These are phyloP conservation scores for Acheta domesticus DNA, from an alignment of 2,888 invertebrate genomes.

Conservation along the genomic window DNA sequence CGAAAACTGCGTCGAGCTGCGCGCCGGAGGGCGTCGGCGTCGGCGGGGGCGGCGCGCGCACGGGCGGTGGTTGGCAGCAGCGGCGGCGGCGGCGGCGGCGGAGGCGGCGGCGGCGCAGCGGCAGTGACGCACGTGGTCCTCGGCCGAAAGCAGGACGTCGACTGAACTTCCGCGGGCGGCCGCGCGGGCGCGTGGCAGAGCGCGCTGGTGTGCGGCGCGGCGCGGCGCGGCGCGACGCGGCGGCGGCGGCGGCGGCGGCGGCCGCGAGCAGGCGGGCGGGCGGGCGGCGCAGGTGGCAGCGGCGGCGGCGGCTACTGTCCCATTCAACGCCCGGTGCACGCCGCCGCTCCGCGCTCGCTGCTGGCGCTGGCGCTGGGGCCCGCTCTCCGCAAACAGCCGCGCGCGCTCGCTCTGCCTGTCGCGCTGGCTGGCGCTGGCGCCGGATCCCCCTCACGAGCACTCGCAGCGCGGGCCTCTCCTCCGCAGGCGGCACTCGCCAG, in stretches of 20 bases:
- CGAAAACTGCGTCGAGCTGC: not conserved
- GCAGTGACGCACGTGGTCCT: not conserved
- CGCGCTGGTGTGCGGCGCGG: conserved; percentile 42
- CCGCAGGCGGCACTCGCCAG: not conserved
- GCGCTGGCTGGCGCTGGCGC: not conserved
- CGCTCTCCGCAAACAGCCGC: too few species aligned
- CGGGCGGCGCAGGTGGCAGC: conserved; percentile 38
- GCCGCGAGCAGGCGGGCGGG: conserved; percentile 40
- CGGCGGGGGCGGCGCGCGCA: conserved; percentile 30
- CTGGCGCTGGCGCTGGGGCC: not conserved
- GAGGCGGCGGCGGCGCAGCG: conserved; percentile 40
- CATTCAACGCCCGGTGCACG: conserved; percentile 30
- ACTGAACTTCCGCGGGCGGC: conserved; percentile 37
- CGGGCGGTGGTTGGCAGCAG: conserved; percentile 40
- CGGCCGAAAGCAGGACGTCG: not conserved
- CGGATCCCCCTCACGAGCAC: too few species aligned
- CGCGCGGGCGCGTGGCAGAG: conserved; percentile 39
- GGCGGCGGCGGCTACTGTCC: conserved; percentile 32
- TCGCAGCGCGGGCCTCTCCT: too few species aligned
- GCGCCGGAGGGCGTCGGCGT: conserved; percentile 24
- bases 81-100: conserved; percentile 34
- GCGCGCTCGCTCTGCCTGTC: not conserved
- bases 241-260: conserved; percentile 41
- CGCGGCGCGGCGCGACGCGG: conserved; percentile 35
- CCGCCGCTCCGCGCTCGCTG: conserved; percentile 33